Evolutionary conservation across 2,113 vertebrate species (phyloP), one percentile per base, ranked within the genome.

Genomic region (Lepus europaeus): DNA sequence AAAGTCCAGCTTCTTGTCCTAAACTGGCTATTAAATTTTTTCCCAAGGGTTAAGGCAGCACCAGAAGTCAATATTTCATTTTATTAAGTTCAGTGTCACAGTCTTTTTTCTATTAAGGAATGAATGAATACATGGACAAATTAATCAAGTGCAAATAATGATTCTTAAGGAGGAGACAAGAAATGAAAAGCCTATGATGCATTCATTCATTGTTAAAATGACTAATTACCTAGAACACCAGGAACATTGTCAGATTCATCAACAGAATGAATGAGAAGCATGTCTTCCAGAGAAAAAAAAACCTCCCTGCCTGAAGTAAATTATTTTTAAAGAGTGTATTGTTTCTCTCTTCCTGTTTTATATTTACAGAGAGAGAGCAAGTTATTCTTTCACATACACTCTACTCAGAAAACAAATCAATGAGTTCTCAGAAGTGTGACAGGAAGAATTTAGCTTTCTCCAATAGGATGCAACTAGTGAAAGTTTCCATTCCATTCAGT

Each of bases 21-120:
- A 84, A 78, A 17, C 9, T 19, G 9, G 31, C 70, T 80, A 11
- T 70, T 87, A 63, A 84, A 7, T 73, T 88, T 72, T 88, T 95
- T 56, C 79, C 33, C 14, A 70, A 88, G 87, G 49, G 5, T 80
- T 77, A 69, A 82, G n/a, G 49, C 87, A 29, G 49, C 8, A 79
- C 23, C 29, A 53, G 29, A 95, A 83, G 33, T 72, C 51, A 64
- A 2, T 76, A 33, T 79, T 93, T 90, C 19, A 89, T 92, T 93
- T 77, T 87, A 39, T 63, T 85, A 27, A 92, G 61, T 88, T 88
- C n/a, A 31, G 22, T 29, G 31, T 27, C 19, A 74, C 31, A 73
- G 33, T 14, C 14, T 22, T 89, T 66, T 68, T 22, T 77, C 78
- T 69, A 53, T 56, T 36, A 76, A 69, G 9, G 31, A 97, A 78